Percentiles rank a stretch among this genome's conserved stretches.
Evolutionary conservation across 1,140 invertebrate genomes (phyloP).

Genomic region (Nebria ingens): DNA sequence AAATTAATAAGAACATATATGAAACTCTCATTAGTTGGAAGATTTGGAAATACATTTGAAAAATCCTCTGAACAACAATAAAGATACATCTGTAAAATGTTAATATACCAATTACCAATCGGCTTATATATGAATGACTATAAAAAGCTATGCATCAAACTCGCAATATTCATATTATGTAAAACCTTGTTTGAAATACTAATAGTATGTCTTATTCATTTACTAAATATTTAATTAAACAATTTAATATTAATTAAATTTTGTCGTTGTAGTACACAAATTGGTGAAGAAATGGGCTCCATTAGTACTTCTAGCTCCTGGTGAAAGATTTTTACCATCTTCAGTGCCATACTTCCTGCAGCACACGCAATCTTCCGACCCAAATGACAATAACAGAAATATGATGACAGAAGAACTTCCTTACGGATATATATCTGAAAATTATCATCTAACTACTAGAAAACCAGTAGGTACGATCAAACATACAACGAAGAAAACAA

Average conservation of each 20-base stretch:
- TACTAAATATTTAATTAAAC: too few species aligned
- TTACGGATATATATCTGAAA: slow-evolving; percentile 32
- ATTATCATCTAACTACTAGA: slow-evolving; percentile 43
- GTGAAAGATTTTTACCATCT: slow-evolving; percentile 49
- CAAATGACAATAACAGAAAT: slow-evolving; percentile 14
- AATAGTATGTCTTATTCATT: too few species aligned
- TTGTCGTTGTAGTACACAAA: slow-evolving; percentile 40
- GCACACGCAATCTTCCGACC: slow-evolving; percentile 38
- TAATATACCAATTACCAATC: too few species aligned
- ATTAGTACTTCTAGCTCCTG: slow-evolving; percentile 50
- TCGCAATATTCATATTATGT: not conserved
- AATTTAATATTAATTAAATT: too few species aligned
- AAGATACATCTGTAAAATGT: too few species aligned
- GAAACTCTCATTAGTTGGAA: too few species aligned
- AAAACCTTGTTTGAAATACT: too few species aligned
- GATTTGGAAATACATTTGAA: too few species aligned
- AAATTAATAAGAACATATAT: too few species aligned
- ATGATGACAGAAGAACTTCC: slow-evolving; percentile 18
- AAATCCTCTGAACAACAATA: too few species aligned
- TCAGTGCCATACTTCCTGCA: slow-evolving; percentile 48
- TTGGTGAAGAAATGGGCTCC: slow-evolving; percentile 48
- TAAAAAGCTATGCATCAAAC: not conserved
- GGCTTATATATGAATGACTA: not conserved
- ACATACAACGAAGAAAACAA: slow-evolving; percentile 11
- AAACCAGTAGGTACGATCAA: slow-evolving; percentile 38